Base-by-base conservation (phyloP, 2,113 vertebrate species). In the Eonycteris spelaea region DNA sequence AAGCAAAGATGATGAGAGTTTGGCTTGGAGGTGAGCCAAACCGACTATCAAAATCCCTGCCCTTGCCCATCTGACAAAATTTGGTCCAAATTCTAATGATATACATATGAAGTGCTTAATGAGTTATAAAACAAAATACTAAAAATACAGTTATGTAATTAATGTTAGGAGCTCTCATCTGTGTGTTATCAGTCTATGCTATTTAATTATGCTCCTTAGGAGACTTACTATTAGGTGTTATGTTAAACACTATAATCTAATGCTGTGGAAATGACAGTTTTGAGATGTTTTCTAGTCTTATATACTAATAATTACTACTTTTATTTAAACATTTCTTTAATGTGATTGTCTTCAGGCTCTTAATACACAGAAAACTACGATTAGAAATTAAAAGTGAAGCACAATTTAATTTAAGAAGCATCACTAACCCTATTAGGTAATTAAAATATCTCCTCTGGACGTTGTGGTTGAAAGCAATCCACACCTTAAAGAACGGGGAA, bases 301-400 rank as follows among this genome's bases (percentile, higher is more conserved):
- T 84, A 90, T 80, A 93, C 43, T 92, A 90, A 96, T 91, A 95
- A 95, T 96, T 94, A 83, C 53, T 75, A 74, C 28, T 91, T 95
- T 96, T 90, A 95, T 87, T 96, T 96, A 96, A 94, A 86, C 15
- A 59, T 93, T 78, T 90, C 74, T 45, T 89, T 94, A 83, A 83
- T 91, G 53, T 96, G 61, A 94, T 53, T 97, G 38, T 89, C 95
- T 93, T 85, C 24, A 67, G 78, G 33, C 21, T 95, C 30, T 92
- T 90, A 96, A 88, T 24, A 93, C 26, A 74, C 0, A 86, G 33
- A 57, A 94, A 96, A 82, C 7, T 67, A 90, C 38, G 96, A 73
- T 93, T 95, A 67, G 61, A 91, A 94, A 93, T 57, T 63, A 33
- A 95, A 97, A 95, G 73, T 63, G n/a, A 83, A 97, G 75, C 15